Evolutionary conservation across 2,888 invertebrate species (phyloP).

Genomic region (Eupithecia subfuscata): DNA sequence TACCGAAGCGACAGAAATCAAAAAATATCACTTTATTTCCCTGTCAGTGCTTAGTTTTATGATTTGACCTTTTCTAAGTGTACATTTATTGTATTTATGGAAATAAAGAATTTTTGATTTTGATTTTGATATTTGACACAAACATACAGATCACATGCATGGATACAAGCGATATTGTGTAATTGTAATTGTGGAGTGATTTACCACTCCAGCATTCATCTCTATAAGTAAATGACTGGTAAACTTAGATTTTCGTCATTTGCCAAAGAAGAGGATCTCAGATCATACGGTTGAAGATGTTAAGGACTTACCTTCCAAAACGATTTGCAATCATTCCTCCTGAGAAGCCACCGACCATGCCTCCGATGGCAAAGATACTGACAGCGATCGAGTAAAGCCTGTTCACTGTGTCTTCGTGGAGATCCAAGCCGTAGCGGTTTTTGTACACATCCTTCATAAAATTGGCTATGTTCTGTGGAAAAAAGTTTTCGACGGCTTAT

Average conservation of each 20-base stretch:
- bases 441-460: conserved; percentile 97
- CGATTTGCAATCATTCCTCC: conserved; percentile 98
- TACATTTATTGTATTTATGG: too few species aligned
- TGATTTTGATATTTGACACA: too few species aligned
- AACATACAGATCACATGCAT: not conserved
- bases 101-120: too few species aligned
- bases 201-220: not conserved
- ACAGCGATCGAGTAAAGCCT: conserved; percentile 96
- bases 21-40: too few species aligned
- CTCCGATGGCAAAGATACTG: conserved; percentile 99
- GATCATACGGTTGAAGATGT: not conserved
- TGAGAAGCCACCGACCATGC: conserved; percentile 98
- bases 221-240: not conserved
- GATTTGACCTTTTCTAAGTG: too few species aligned
- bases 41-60: too few species aligned
- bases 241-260: not conserved
- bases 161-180: not conserved
- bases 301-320: conserved; percentile 91
- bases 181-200: not conserved
- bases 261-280: not conserved
- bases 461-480: conserved; percentile 92
- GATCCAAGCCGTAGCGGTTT: conserved; percentile 93
- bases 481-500: conserved; percentile 2
- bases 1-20: too few species aligned
- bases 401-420: conserved; percentile 92